A percentile compares a stretch with the other conserved stretches of the same genome.
phyloP scores from a whole-genome alignment of 2,888 invertebrate genomes.

The Macrophya annulata region DNA sequence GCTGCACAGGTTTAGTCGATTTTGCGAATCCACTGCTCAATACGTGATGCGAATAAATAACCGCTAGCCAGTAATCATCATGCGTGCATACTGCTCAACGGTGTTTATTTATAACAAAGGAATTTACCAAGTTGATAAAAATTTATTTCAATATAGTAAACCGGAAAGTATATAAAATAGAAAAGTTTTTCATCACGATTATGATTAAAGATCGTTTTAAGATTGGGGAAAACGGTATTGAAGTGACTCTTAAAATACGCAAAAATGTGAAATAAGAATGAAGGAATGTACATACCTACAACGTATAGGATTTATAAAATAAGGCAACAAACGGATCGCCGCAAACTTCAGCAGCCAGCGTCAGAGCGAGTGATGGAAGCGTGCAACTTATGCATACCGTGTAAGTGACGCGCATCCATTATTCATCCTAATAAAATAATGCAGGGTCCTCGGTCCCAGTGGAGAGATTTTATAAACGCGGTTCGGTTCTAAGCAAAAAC shows the following conservation, averaged over 20 bases:
- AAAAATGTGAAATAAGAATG: neutral
- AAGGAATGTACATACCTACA: neutral
- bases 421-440: conserved; percentile 79
- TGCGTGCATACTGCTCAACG: neutral
- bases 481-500: conserved; percentile 57
- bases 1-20: conserved; percentile 67
- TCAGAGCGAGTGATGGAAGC: conserved; percentile 74
- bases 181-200: neutral
- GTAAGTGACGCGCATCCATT: conserved; percentile 78
- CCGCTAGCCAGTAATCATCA: neutral
- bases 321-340: conserved; percentile 38
- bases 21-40: conserved; percentile 73
- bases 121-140: neutral
- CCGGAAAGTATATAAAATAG: neutral
- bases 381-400: conserved; percentile 77
- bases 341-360: conserved; percentile 42
- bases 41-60: conserved; percentile 31
- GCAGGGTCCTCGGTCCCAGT: conserved; percentile 62
- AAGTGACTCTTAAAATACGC: neutral
- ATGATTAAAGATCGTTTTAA: neutral
- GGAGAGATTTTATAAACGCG: conserved; percentile 7
- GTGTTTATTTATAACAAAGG: neutral
- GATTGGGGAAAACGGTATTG: neutral
- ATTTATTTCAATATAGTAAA: neutral
- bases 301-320: neutral